Percentiles rank a stretch among this genome's conserved stretches.
These are phyloP conservation scores for Diuraphis noxia DNA, from an alignment of 1,140 invertebrate genomes.

Conservation along the genomic window DNA sequence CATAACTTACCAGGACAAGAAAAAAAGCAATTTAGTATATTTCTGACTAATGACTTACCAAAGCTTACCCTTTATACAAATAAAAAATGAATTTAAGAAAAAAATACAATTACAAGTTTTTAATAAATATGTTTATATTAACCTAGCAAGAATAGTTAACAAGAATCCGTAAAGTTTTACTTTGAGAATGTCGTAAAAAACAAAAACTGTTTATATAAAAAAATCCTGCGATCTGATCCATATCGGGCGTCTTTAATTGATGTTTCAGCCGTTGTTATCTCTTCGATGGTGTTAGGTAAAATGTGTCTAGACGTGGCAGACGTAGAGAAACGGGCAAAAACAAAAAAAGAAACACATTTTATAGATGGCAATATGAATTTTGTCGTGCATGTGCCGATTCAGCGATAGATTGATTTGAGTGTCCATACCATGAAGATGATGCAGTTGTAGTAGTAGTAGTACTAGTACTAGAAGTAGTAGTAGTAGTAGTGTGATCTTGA, in stretches of 20 bases:
- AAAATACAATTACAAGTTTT: slow-evolving; percentile 29
- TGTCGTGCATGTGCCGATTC: slow-evolving; percentile 52
- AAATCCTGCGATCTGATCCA: slow-evolving; percentile 38
- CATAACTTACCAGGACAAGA: slow-evolving; percentile 41
- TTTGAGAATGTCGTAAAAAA: slow-evolving; percentile 42
- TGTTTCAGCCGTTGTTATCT: slow-evolving; percentile 47
- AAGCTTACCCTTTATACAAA: slow-evolving; percentile 45
- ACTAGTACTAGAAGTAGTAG: slow-evolving; percentile 14
- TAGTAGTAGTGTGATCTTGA: slow-evolving; percentile 22
- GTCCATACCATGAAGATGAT: slow-evolving; percentile 51
- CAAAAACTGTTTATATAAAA: slow-evolving; percentile 51
- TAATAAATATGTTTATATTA: slow-evolving; percentile 24
- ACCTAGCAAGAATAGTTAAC: slow-evolving; percentile 35
- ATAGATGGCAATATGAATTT: slow-evolving; percentile 53
- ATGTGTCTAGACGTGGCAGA: slow-evolving; percentile 46
- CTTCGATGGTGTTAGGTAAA: slow-evolving; percentile 24
- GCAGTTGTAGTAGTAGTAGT: neutral
- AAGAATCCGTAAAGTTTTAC: slow-evolving; percentile 47
- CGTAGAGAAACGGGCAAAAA: slow-evolving; percentile 51
- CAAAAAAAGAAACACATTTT: slow-evolving; percentile 53
- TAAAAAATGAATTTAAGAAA: slow-evolving; percentile 32
- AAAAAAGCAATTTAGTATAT: slow-evolving; percentile 33
- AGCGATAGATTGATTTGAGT: slow-evolving; percentile 52
- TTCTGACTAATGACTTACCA: slow-evolving; percentile 30
- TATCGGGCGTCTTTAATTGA: slow-evolving; percentile 10